phyloP scores from a whole-genome alignment of 2,888 invertebrate species.

The Napeogenes sylphis region DNA sequence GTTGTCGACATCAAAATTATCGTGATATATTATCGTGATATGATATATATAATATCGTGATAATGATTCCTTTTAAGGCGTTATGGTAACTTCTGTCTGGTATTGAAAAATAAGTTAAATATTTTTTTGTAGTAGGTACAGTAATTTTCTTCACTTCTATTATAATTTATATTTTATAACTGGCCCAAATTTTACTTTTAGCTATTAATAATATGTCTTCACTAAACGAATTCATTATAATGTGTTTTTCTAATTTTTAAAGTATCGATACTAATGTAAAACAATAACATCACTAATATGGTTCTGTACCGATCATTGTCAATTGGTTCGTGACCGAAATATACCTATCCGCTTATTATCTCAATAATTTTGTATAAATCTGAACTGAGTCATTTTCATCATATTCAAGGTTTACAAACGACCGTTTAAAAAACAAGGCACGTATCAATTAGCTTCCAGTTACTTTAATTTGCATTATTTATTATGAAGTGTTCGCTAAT shows the following conservation, averaged over 20 bases:
- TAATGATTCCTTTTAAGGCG: too few species aligned
- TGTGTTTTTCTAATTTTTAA: background rate
- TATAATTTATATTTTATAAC: too few species aligned
- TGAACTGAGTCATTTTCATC: slow-evolving; percentile 72
- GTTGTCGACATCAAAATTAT: slow-evolving; percentile 3
- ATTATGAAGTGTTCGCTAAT: slow-evolving; percentile 8
- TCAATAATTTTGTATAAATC: slow-evolving; percentile 74
- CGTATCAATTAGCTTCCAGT: slow-evolving; percentile 17
- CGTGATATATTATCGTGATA: too few species aligned
- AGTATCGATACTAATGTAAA: slow-evolving; percentile 19
- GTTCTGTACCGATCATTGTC: slow-evolving; percentile 74
- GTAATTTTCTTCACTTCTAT: too few species aligned
- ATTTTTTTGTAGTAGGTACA: too few species aligned
- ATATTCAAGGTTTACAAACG: slow-evolving; percentile 62
- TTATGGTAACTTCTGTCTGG: too few species aligned
- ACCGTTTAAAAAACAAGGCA: slow-evolving; percentile 48
- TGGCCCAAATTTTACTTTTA: too few species aligned
- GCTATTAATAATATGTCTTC: too few species aligned
- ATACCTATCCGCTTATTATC: slow-evolving; percentile 77
- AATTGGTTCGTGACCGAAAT: slow-evolving; percentile 77
- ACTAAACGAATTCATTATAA: too few species aligned
- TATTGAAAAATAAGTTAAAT: too few species aligned
- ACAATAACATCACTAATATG: slow-evolving; percentile 44
- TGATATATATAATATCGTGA: too few species aligned
- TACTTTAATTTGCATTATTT: slow-evolving; percentile 27